These are phyloP conservation scores for Hexactinellida sp. DNA, from an alignment of 37 sponge, comb jelly and placozoan genomes.

Conservation along the genomic window DNA sequence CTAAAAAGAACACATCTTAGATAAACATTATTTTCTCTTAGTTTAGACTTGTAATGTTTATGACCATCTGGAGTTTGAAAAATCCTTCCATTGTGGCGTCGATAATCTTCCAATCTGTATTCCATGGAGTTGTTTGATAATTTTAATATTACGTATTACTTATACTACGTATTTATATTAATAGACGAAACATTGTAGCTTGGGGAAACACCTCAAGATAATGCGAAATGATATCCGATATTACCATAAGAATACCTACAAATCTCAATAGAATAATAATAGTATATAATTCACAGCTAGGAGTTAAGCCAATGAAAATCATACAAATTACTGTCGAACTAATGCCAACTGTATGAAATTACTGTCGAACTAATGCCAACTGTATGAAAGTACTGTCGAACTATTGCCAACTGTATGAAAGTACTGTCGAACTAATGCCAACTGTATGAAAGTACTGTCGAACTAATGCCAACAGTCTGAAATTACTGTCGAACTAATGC, in stretches of 20 bases:
- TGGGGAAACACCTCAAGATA: not conserved
- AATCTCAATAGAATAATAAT: not conserved
- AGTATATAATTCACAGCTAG: not conserved
- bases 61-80: not conserved
- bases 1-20: slow-evolving; percentile 2
- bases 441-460: no score
- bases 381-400: not conserved
- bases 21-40: slow-evolving; percentile 10
- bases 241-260: not conserved
- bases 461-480: no score
- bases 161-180: no score
- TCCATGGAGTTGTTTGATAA: not conserved
- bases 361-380: not conserved
- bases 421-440: slow-evolving; percentile 15
- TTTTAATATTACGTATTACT: not conserved
- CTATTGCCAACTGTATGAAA: not conserved
- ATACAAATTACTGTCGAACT: not conserved
- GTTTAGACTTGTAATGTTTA: not conserved
- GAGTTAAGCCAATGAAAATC: not conserved
- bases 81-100: not conserved
- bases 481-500: no score
- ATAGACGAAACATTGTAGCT: not conserved
- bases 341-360: not conserved
- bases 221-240: not conserved
- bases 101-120: not conserved